Conservation (phyloP, 2,113 vertebrate genomes). For the Malurus elegans region DNA sequence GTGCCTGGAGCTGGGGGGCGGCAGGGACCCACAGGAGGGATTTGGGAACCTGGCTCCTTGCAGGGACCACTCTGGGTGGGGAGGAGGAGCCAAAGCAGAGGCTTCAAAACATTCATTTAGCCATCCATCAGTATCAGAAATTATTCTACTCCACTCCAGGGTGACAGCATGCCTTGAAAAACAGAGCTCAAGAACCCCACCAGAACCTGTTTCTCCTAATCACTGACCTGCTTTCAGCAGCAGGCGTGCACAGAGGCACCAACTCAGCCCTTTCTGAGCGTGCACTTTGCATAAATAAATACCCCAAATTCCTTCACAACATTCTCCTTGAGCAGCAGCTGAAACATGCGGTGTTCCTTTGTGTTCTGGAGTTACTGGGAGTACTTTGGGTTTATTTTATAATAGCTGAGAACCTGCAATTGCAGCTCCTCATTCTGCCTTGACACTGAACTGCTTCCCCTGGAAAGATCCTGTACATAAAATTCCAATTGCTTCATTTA, state of each 20-base stretch:
- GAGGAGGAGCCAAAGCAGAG: neutral
- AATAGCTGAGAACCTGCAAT: neutral
- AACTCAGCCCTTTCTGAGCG: neutral
- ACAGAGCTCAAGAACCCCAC: neutral
- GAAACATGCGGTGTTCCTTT: neutral
- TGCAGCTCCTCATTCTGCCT: neutral
- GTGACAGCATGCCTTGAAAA: neutral
- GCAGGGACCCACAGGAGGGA: neutral
- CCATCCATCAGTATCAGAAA: accelerated
- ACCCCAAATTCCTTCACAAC: neutral
- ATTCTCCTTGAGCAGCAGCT: neutral
- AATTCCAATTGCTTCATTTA: neutral
- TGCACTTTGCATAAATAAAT: neutral
- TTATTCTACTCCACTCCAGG: neutral
- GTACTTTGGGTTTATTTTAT: neutral
- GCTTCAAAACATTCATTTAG: neutral
- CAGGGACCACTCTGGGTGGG: neutral
- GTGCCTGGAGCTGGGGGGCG: neutral
- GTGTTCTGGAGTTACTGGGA: neutral
- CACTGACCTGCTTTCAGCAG: neutral
- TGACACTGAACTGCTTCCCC: neutral
- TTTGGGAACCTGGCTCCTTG: neutral
- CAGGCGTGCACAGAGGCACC: neutral
- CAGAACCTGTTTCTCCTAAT: neutral
- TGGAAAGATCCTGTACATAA: neutral